These are phyloP conservation scores for Calameuta filiformis DNA, from an alignment of 2,888 invertebrate genomes.

Conservation along the genomic window DNA sequence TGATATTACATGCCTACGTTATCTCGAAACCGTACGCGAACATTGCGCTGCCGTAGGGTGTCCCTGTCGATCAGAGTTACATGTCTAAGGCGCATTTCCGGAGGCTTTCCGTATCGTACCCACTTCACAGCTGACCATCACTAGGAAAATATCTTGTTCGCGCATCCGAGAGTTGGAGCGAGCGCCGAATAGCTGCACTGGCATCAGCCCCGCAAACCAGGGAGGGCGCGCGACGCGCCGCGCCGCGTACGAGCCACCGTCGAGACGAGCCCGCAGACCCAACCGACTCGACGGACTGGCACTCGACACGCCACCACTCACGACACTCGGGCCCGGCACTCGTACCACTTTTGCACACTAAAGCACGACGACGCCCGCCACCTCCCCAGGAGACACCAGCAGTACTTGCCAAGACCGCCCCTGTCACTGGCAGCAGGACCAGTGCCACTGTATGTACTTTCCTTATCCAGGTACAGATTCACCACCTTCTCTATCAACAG, in stretches of 20 bases:
- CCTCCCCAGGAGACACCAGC: neutral
- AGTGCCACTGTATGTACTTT: neutral
- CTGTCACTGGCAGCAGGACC: neutral
- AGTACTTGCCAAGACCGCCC: neutral
- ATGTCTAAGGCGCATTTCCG: slow-evolving; percentile 63
- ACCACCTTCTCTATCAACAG: neutral
- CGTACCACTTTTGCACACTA: slow-evolving; percentile 5
- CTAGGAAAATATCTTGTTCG: slow-evolving; percentile 40
- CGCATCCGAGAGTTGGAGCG: slow-evolving; percentile 55
- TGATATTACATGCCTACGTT: slow-evolving; percentile 68
- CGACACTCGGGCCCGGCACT: neutral
- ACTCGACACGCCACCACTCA: neutral
- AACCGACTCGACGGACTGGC: neutral
- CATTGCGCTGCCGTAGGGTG: slow-evolving; percentile 67
- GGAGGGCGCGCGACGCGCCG: slow-evolving; percentile 68
- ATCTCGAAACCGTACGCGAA: slow-evolving; percentile 72
- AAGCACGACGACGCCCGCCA: slow-evolving; percentile 8
- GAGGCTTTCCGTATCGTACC: slow-evolving; percentile 38
- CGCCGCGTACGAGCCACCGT: slow-evolving; percentile 65
- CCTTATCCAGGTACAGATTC: neutral
- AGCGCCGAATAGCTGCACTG: slow-evolving; percentile 37
- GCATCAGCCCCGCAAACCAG: slow-evolving; percentile 52
- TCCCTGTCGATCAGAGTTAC: slow-evolving; percentile 46
- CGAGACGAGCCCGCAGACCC: neutral
- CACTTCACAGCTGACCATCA: slow-evolving; percentile 55